phyloP scores from a whole-genome alignment of 1,140 invertebrate species.

The Lordiphosa collinella region DNA sequence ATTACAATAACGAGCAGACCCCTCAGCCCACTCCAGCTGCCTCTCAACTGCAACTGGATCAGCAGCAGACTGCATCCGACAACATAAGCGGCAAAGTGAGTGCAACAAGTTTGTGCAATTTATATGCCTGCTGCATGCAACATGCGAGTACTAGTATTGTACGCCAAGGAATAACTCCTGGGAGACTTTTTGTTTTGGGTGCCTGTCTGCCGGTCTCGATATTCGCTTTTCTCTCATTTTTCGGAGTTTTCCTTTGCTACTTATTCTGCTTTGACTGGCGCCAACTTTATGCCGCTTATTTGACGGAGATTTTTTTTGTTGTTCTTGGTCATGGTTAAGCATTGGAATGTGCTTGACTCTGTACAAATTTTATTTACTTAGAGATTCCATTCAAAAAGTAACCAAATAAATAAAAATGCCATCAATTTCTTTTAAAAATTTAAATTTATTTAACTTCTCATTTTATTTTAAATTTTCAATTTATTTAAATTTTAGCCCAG shows the following conservation, averaged over 20 bases:
- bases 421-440: no score
- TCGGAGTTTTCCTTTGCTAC: not conserved
- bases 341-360: not conserved
- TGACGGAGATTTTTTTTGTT: constrained; percentile 14
- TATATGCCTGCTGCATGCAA: constrained; percentile 18
- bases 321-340: not conserved
- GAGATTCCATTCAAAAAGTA: not conserved
- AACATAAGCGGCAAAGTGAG: constrained; percentile 48
- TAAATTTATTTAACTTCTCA: no score
- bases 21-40: constrained; percentile 14
- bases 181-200: not conserved
- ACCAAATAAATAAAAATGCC: no score
- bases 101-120: constrained; percentile 66
- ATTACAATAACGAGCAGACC: constrained; percentile 32
- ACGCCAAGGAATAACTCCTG: not conserved
- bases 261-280: constrained; percentile 41
- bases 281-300: constrained; percentile 59
- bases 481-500: no score
- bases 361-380: constrained; percentile 13
- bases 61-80: constrained; percentile 16
- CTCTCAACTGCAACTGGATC: constrained; percentile 34
- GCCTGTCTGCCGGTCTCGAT: constrained; percentile 14
- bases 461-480: no score
- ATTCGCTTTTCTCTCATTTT: constrained; percentile 6
- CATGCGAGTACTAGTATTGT: no score